Base-by-base conservation (phyloP, 2,113 vertebrate genomes). In the Callospermophilus lateralis region DNA sequence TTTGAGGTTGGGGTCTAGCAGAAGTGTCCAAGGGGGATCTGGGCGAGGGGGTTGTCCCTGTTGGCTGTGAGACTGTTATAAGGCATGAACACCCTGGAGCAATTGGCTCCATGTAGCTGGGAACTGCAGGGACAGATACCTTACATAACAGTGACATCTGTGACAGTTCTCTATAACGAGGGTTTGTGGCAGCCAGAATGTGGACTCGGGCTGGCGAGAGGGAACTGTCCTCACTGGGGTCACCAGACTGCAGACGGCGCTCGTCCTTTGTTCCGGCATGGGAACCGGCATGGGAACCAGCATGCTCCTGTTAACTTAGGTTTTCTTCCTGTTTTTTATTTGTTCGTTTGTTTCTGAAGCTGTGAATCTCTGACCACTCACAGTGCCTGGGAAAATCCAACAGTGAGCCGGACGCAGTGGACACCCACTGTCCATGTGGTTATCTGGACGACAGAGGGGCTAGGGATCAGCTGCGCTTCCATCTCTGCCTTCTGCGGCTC, bases 131-230 rank as follows among this genome's bases (percentile, higher is more conserved):
- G 34, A 6, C 3, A 12, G 6, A 5, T 1, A 1, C 7, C 19
- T 61, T 6, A 0, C 0, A 0, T 22, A 1, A 24, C 0, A 26
- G 48, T 0, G 9, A 68, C 9, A 11, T 10, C 10, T 1, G 17
- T 0, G 3, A 3, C 7, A 1, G 1, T 1, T 11, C 22, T 32
- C 0, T 0, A 7, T 0, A 19, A 80, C 3, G 77, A 42, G 30
- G 19, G 68, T 20, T 19, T 1, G 0, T 0, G 17, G 20, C 8
- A 2, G 39, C 72, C 34, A 1, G 53, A 19, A 22, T 34, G 5
- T 15, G 53, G 42, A 3, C 32, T 39, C 9, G 0, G 1, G 37
- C n/a, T 26, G 53, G 2, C 0, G 6, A 37, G 61, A 1, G 11
- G 4, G 12, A 13, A 8, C 20, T 4, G 8, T 17, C 6, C 24